Evolutionary conservation across 1,140 invertebrate genomes (phyloP).

Genomic region (Potamilus streckersoni): DNA sequence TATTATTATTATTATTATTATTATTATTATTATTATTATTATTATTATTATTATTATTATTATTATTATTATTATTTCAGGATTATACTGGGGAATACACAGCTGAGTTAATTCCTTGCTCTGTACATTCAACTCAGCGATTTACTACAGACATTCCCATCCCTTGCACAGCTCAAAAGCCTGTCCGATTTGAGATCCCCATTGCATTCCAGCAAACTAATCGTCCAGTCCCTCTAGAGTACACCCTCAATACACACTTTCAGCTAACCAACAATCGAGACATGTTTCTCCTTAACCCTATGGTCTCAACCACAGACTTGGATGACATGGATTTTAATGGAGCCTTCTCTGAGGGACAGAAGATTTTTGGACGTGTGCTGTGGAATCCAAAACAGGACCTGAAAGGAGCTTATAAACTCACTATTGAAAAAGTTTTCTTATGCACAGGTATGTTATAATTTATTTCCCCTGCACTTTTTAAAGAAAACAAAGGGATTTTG

Average conservation of each 20-base stretch:
- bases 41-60: conserved; percentile 4
- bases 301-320: conserved; percentile 38
- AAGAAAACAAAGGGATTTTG: too few species aligned
- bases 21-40: too few species aligned
- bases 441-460: conserved; percentile 63
- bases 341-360: conserved; percentile 62
- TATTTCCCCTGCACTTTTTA: too few species aligned
- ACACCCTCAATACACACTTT: conserved; percentile 70
- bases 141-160: conserved; percentile 45
- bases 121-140: conserved; percentile 58
- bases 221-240: conserved; percentile 68
- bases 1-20: too few species aligned
- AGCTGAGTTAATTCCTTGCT: conserved; percentile 68
- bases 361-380: conserved; percentile 69
- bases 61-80: conserved; percentile 35
- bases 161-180: conserved; percentile 62
- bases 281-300: conserved; percentile 64
- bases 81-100: conserved; percentile 69
- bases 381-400: conserved; percentile 70
- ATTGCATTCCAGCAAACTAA: conserved; percentile 70
- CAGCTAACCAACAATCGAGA: conserved; percentile 67
- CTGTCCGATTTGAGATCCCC: conserved; percentile 67
- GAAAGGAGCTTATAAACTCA: conserved; percentile 65
- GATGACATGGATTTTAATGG: conserved; percentile 64
- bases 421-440: conserved; percentile 68